phyloP scores from a whole-genome alignment of 2,888 invertebrate genomes.

The Eretmocerus hayati region DNA sequence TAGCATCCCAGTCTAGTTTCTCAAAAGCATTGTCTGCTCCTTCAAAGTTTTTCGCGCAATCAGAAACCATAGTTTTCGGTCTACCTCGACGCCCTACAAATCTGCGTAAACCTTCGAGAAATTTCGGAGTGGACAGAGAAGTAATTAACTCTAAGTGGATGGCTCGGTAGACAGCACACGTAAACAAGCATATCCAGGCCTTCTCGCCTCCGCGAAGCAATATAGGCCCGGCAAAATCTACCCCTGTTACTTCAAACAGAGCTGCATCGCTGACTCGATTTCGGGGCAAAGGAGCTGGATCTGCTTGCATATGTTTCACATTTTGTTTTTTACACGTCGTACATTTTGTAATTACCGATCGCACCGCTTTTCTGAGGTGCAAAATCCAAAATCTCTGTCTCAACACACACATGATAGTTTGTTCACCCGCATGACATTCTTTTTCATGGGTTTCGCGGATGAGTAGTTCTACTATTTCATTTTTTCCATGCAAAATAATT shows the following conservation, averaged over 20 bases:
- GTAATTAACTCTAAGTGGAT: slow-evolving; percentile 39
- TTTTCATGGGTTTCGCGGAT: slow-evolving; percentile 24
- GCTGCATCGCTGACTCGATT: slow-evolving; percentile 25
- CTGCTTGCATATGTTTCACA: slow-evolving; percentile 21
- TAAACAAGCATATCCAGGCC: slow-evolving; percentile 36
- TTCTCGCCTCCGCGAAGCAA: slow-evolving; percentile 27
- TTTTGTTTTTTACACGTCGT: slow-evolving; percentile 23
- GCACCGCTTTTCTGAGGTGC: slow-evolving; percentile 16
- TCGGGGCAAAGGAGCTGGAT: slow-evolving; percentile 30
- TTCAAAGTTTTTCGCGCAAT: slow-evolving; percentile 43
- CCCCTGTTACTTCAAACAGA: slow-evolving; percentile 26
- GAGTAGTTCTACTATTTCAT: slow-evolving; percentile 25
- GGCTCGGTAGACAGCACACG: slow-evolving; percentile 38
- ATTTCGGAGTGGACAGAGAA: slow-evolving; percentile 29
- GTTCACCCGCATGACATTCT: slow-evolving; percentile 24
- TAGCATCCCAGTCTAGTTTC: slow-evolving; percentile 28
- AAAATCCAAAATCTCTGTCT: slow-evolving; percentile 25
- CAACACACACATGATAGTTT: slow-evolving; percentile 21
- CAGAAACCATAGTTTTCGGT: slow-evolving; percentile 34
- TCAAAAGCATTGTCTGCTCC: slow-evolving; percentile 30
- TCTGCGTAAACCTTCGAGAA: slow-evolving; percentile 27
- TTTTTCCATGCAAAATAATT: slow-evolving; percentile 27
- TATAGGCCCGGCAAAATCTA: slow-evolving; percentile 38
- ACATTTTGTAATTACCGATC: slow-evolving; percentile 15
- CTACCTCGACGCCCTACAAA: slow-evolving; percentile 25